These are phyloP conservation scores for Pterobdella sp. DNA, from an alignment of 2,888 invertebrate genomes.

Conservation along the genomic window DNA sequence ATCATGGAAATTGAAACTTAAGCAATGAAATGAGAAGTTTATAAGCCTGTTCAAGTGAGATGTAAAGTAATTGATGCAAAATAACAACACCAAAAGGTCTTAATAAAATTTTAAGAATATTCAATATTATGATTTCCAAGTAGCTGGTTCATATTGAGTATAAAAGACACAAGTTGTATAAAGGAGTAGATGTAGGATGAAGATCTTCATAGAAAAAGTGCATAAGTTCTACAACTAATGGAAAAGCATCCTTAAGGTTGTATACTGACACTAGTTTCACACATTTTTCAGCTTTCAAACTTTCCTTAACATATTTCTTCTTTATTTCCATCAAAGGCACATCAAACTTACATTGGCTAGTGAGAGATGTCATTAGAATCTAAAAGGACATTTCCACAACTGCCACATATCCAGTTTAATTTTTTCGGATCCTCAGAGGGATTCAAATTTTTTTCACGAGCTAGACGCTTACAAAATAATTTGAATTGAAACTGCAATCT, in stretches of 20 bases:
- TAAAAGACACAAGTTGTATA: too few relatives aligned
- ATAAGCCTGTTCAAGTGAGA: too few relatives aligned
- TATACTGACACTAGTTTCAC: background rate
- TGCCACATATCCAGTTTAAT: background rate
- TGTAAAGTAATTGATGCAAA: too few relatives aligned
- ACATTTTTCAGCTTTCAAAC: background rate
- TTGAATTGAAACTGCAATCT: slow-evolving; percentile 65
- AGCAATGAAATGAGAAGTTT: too few relatives aligned
- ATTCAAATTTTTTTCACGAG: slow-evolving; percentile 57
- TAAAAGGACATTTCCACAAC: background rate
- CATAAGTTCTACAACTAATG: background rate
- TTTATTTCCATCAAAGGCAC: background rate
- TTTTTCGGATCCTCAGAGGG: slow-evolving; percentile 38
- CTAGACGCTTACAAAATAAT: slow-evolving; percentile 68
- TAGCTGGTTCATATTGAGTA: too few relatives aligned
- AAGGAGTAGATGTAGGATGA: too few relatives aligned
- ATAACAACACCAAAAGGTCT: too few relatives aligned
- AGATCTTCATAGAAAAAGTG: too few relatives aligned
- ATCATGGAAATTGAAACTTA: too few relatives aligned
- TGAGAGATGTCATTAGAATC: background rate
- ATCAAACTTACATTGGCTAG: background rate
- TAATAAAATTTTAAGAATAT: too few relatives aligned
- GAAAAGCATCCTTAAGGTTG: background rate
- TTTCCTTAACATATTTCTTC: background rate
- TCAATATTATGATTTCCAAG: too few relatives aligned